Percentiles rank a stretch among this genome's conserved stretches.
Conservation (phyloP, 2,113 vertebrate species). For the Eclectus roratus region DNA sequence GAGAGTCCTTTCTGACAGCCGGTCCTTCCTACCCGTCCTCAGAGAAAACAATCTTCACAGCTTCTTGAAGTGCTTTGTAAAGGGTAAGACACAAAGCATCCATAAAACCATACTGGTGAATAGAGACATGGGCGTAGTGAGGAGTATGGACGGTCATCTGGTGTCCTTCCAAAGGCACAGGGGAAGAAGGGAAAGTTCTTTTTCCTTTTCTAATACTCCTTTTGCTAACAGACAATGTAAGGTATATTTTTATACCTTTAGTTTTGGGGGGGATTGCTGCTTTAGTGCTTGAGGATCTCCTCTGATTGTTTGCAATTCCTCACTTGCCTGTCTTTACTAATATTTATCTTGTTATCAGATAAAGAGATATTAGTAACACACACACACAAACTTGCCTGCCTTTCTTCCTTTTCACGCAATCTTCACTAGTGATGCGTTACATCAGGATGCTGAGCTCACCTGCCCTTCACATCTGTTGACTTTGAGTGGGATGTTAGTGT, state of each 20-base stretch:
- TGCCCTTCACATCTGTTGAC: neutral
- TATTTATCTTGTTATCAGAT: neutral
- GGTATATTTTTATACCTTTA: neutral
- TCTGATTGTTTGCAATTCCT: neutral
- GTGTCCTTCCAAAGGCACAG: neutral
- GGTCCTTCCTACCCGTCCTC: conserved; percentile 48
- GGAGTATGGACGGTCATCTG: neutral
- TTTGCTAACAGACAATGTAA: neutral
- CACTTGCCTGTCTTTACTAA: neutral
- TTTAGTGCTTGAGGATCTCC: neutral
- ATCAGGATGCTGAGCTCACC: neutral
- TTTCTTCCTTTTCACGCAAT: neutral
- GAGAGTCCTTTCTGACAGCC: conserved; percentile 54
- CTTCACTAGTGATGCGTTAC: neutral
- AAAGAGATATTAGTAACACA: neutral
- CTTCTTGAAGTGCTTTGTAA: conserved; percentile 32
- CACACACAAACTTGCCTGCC: neutral
- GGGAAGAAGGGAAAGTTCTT: neutral
- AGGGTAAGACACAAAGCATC: neutral
- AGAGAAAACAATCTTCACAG: conserved; percentile 14
- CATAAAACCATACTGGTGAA: neutral
- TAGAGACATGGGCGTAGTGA: neutral
- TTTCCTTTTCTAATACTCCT: neutral
- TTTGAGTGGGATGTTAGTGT: neutral
- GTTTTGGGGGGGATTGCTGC: neutral